Evolutionary conservation across 2,113 vertebrate species (phyloP), one percentile per base, ranked within the genome.

Genomic region (Tinamus guttatus): DNA sequence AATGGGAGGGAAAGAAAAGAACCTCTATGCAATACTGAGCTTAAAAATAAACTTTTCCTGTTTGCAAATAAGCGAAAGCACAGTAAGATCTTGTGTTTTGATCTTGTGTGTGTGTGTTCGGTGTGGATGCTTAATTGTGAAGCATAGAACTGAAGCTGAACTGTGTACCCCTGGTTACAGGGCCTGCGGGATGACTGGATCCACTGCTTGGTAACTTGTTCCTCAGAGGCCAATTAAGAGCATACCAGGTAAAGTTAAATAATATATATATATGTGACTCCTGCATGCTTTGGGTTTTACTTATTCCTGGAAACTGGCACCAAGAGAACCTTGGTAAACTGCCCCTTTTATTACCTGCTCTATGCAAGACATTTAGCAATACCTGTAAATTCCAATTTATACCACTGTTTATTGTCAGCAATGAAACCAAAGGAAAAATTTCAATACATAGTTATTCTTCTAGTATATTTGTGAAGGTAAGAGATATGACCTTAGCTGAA

Each of bases 11-110:
- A 93, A 88, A 97, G 84, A 88, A 96, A 71, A 87, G 73, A 74
- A 71, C 74, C 65, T 82, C 87, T 85, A 76, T 97, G 86, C 68
- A 89, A 96, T 83, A 87, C 67, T 92, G 74, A 94, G 70, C 89
- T 95, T 78, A 90, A 97, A 97, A 96, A 95, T 93, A 89, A 96
- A 95, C 92, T 87, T 95, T 91, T 89, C 1, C 15, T 71, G 74
- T 95, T 96, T 86, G 81, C 77, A 92, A 97, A 94, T 96, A 95
- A 79, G 40, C 85, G 89, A 93, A 90, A 89, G 88, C 89, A 92
- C 82, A 96, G 87, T 96, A 65, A 62, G 47, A 96, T 84, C 89
- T 79, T 93, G 68, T 92, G 78, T 95, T 87, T 89, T 70, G 65
- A 45, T 69, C 64, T 80, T 1, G 15, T 80, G 75, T 85, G 75